phyloP scores from a whole-genome alignment of 2,797 vertebrate species.

The Oophaga sylvatica region DNA sequence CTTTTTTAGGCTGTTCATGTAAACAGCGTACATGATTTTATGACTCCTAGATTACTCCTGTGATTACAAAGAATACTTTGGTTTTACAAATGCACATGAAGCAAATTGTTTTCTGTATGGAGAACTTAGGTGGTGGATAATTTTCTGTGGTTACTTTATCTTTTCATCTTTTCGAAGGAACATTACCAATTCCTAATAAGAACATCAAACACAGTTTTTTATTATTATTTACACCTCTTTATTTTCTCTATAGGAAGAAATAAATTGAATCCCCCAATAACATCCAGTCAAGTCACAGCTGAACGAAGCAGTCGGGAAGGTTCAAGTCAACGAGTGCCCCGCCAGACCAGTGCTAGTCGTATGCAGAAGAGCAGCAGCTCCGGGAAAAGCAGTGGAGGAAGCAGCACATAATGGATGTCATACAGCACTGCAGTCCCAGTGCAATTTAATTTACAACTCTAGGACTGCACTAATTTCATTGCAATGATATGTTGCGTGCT shows the following conservation, averaged over 20 bases:
- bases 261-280: conserved; percentile 70
- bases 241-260: conserved; percentile 80
- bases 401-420: conserved; percentile 72
- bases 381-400: conserved; percentile 82
- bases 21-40: background rate
- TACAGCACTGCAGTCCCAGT: background rate
- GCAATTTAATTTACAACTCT: background rate
- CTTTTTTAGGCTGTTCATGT: background rate
- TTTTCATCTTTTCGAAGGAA: background rate
- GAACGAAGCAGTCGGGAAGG: conserved; percentile 83
- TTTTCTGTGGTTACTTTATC: background rate
- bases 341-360: conserved; percentile 86
- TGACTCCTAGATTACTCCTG: background rate
- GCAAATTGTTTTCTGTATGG: background rate
- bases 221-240: background rate
- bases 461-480: too few species aligned
- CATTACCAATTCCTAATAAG: background rate
- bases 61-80: background rate
- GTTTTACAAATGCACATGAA: conserved; percentile 24
- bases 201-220: background rate
- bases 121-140: background rate
- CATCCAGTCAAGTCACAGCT: conserved; percentile 67
- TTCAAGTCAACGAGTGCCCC: conserved; percentile 85
- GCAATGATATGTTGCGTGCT: too few species aligned
- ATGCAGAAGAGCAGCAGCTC: conserved; percentile 80